phyloP scores from a whole-genome alignment of 2,797 vertebrate species.

The Ataeniobius toweri region DNA sequence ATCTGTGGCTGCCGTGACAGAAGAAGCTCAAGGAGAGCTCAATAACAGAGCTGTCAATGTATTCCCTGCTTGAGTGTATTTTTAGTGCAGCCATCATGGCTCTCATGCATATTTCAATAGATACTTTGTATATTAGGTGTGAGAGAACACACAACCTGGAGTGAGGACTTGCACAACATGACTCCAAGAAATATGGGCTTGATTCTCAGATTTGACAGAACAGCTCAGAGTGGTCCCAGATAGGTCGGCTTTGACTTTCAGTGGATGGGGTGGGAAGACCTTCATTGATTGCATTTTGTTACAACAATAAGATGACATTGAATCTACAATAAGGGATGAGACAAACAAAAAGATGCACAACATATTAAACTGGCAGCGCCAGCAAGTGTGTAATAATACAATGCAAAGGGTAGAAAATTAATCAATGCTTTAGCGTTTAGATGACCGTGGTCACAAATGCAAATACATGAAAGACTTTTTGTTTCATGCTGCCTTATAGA shows the following conservation, averaged over 20 bases:
- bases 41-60: conserved; percentile 89
- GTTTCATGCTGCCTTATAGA: conserved; percentile 52
- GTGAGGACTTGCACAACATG: conserved; percentile 82
- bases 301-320: conserved; percentile 83
- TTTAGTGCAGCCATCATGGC: conserved; percentile 85
- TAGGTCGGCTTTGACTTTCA: conserved; percentile 84
- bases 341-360: conserved; percentile 65
- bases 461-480: conserved; percentile 32
- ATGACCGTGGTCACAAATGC: conserved; percentile 15
- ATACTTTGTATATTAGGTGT: conserved; percentile 86
- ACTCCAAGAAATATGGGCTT: conserved; percentile 87
- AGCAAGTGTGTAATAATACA: conserved; percentile 54
- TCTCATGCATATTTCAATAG: conserved; percentile 89
- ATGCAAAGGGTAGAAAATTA: conserved; percentile 60
- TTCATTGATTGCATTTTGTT: conserved; percentile 84
- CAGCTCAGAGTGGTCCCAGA: conserved; percentile 74
- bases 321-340: conserved; percentile 63
- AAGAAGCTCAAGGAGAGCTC: conserved; percentile 86
- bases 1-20: conserved; percentile 73
- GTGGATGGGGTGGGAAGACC: conserved; percentile 78
- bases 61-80: conserved; percentile 88
- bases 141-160: conserved; percentile 77
- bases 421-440: conserved; percentile 52
- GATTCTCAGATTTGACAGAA: conserved; percentile 85
- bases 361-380: conserved; percentile 63